Percentiles rank a stretch among this genome's conserved stretches.
phyloP scores from a whole-genome alignment of 2,888 invertebrate genomes.

The Rhingia campestris region DNA sequence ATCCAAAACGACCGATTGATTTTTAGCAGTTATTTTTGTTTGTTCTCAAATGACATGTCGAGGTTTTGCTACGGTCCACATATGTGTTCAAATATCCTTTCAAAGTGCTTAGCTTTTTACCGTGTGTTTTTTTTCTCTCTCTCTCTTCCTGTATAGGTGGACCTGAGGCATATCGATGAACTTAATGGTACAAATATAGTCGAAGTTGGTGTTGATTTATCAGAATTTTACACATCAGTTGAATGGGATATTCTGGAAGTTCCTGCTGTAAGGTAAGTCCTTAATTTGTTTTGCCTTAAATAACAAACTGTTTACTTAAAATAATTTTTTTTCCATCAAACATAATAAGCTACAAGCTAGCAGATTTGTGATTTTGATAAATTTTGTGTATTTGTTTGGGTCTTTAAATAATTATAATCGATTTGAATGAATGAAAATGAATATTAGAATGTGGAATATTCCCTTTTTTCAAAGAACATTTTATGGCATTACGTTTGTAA shows the following conservation, averaged over 20 bases:
- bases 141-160: slow-evolving; percentile 86
- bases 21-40: slow-evolving; percentile 73
- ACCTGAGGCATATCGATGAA: slow-evolving; percentile 95
- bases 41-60: neutral
- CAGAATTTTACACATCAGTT: slow-evolving; percentile 98
- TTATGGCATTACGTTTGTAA: no score
- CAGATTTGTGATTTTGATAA: no score
- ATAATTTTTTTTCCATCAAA: neutral
- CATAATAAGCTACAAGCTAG: neutral
- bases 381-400: no score
- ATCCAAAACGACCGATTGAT: slow-evolving; percentile 74
- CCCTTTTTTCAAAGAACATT: no score
- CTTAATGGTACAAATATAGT: slow-evolving; percentile 94
- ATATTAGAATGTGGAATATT: no score
- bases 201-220: slow-evolving; percentile 96
- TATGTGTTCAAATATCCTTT: slow-evolving; percentile 32
- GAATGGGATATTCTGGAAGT: slow-evolving; percentile 99
- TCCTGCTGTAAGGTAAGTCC: slow-evolving; percentile 91
- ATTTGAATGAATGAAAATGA: no score
- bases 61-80: slow-evolving; percentile 10
- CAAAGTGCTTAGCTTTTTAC: slow-evolving; percentile 27
- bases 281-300: neutral
- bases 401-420: no score
- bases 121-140: slow-evolving; percentile 21
- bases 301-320: neutral